Base-by-base conservation (phyloP, 2,888 invertebrate species). In the Brachycybe producta region DNA sequence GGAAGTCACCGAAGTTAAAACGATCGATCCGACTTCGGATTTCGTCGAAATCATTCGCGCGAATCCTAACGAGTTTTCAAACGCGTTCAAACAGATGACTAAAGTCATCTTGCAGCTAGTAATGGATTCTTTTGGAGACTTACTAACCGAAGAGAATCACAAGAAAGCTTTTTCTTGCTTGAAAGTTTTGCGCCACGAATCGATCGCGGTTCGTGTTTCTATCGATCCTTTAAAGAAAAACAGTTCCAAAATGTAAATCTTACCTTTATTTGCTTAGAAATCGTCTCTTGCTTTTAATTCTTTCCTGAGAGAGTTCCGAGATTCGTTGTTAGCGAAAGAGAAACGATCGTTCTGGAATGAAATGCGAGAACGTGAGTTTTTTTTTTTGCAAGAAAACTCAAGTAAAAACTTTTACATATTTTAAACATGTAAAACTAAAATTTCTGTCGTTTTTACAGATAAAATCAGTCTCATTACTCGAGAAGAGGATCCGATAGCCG, bases 11-110 rank as follows among this genome's bases (percentile, higher is more conserved):
- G 59, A 68, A 62, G 74, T 82, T 47, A 76, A 80, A 0, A 74
- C 77, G 5, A 62, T 74, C 2, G 72, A 73, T 27, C 81, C 82
- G 0, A 69, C 74, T 3, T 70, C 71, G 48, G 80, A 82, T 61
- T 82, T 75, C 23, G 3, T 43, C 8, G 23, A 40, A 13, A 27
- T 49, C 30, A 27, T 49, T 13, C 27, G 23, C n/a, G 23, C 15
- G 17, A 42, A 49, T 4, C 41, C 40, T 5, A 7, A 30, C 8
- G 49, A 42, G n/a, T 17, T 49, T 13, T 19, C 28, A 5, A 28
- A 23, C 11, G 13, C 61, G 65, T 57, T 73, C 56, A 55, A 56
- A 26, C 64, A 66, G 56, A 65, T 68, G 65, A 55, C 61, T 55
- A 60, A 61, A 36, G 57, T 64, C 41, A 60, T 67, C 24, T 40